phyloP scores from a whole-genome alignment of 2,797 vertebrate species.

The Amblyraja radiata region DNA sequence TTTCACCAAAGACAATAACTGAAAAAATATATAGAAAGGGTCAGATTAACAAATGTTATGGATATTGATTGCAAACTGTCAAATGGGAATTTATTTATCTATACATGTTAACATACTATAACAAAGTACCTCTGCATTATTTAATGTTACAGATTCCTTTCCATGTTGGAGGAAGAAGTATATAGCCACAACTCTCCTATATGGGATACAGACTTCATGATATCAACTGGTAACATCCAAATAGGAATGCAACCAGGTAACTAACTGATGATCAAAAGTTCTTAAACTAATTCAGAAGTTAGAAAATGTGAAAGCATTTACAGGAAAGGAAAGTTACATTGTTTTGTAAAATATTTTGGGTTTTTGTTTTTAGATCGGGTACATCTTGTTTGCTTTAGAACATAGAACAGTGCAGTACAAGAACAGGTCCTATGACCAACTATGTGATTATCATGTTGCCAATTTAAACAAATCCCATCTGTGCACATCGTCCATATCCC shows the following conservation, averaged over 20 bases:
- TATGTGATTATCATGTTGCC: too few species aligned
- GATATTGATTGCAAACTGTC: neutral
- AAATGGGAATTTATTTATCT: neutral
- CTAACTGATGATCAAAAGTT: slow-evolving; percentile 46
- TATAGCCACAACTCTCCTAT: slow-evolving; percentile 94
- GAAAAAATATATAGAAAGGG: neutral
- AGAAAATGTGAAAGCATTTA: neutral
- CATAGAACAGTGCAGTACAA: too few species aligned
- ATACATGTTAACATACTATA: neutral
- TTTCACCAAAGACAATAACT: neutral
- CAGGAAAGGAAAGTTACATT: slow-evolving; percentile 12
- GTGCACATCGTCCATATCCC: too few species aligned
- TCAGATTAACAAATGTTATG: neutral
- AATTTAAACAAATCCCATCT: too few species aligned
- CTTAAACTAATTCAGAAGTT: neutral
- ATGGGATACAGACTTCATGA: slow-evolving; percentile 89
- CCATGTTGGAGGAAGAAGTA: slow-evolving; percentile 97
- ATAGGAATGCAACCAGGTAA: slow-evolving; percentile 81
- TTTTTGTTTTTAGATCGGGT: neutral
- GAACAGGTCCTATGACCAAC: too few species aligned
- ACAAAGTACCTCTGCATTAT: slow-evolving; percentile 1
- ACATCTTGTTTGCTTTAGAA: neutral
- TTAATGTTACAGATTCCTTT: slow-evolving; percentile 72
- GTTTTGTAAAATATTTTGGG: neutral
- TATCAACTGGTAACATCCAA: slow-evolving; percentile 69